Conservation (phyloP, 2,888 invertebrate genomes). For the Taenaris catops region DNA sequence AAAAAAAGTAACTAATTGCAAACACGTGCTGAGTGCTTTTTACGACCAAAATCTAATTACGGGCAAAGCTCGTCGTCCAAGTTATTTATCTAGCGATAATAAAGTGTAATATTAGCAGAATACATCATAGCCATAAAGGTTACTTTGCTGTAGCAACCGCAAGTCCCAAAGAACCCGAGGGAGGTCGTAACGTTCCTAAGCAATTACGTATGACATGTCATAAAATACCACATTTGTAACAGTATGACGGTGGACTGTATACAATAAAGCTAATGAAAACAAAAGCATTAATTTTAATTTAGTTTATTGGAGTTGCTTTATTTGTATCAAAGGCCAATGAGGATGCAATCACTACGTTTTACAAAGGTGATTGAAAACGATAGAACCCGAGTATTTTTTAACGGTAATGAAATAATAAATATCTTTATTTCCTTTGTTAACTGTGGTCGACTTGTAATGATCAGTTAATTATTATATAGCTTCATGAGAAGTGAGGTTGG, state of each 20-base stretch:
- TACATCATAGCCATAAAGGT: constrained; percentile 34
- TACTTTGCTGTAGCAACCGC: constrained; percentile 42
- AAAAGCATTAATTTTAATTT: constrained; percentile 15
- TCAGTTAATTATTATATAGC: too few species aligned
- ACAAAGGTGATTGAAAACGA: too few species aligned
- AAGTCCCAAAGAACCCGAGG: constrained; percentile 33
- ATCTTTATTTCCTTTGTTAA: too few species aligned
- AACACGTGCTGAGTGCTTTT: constrained; percentile 16
- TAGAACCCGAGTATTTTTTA: too few species aligned
- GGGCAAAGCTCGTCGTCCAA: constrained; percentile 16
- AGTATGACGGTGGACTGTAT: constrained; percentile 10
- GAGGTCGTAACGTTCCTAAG: constrained; percentile 47
- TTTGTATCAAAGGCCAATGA: too few species aligned
- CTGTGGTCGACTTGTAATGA: too few species aligned
- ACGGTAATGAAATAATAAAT: too few species aligned
- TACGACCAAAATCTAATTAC: constrained; percentile 21
- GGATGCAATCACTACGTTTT: neutral
- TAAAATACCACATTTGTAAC: constrained; percentile 46
- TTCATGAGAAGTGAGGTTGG: too few species aligned
- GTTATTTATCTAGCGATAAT: constrained; percentile 30
- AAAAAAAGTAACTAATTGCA: constrained; percentile 14
- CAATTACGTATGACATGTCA: constrained; percentile 69
- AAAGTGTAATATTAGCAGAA: constrained; percentile 35
- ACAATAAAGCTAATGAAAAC: constrained; percentile 22
- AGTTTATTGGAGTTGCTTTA: constrained; percentile 6